Conservation (phyloP, 2,113 vertebrate species). For the Synchiropus splendidus region DNA sequence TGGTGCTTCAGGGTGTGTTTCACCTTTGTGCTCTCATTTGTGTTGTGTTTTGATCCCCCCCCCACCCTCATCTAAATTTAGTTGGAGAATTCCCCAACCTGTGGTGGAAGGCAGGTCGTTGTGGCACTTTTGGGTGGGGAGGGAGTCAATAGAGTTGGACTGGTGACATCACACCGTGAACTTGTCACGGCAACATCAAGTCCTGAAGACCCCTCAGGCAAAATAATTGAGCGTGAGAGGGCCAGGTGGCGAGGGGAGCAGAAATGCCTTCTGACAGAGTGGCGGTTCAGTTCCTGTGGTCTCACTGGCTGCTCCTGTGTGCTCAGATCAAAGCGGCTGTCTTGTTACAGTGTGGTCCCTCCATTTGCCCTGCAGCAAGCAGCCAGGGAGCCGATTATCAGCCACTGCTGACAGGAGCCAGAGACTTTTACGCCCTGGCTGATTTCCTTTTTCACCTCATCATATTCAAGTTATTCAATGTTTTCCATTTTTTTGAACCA, state of each 20-base stretch:
- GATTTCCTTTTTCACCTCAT: constrained; percentile 20
- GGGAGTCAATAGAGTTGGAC: background rate
- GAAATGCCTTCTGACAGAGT: constrained; percentile 21
- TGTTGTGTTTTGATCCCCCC: constrained; percentile 50
- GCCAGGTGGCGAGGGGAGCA: constrained; percentile 51
- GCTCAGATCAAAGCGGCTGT: constrained; percentile 54
- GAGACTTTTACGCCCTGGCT: constrained; percentile 58
- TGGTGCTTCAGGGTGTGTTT: constrained; percentile 18
- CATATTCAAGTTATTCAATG: constrained; percentile 40
- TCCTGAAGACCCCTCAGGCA: constrained; percentile 23
- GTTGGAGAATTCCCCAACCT: constrained; percentile 59
- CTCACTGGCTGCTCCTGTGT: constrained; percentile 42
- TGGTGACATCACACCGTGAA: constrained; percentile 60
- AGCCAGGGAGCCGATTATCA: constrained; percentile 18
- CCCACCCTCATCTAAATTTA: constrained; percentile 59
- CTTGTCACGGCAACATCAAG: constrained; percentile 47
- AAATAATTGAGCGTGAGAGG: constrained; percentile 43
- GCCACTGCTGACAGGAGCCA: constrained; percentile 46
- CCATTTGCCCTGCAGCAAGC: constrained; percentile 53
- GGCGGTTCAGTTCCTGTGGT: constrained; percentile 44
- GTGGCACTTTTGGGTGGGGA: constrained; percentile 38
- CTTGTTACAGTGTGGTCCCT: constrained; percentile 63
- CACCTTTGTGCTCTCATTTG: constrained; percentile 50
- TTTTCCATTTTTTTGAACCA: too few species aligned
- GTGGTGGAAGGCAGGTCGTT: constrained; percentile 58